These are phyloP conservation scores for Sarcophilus harrisii DNA, from an alignment of 2,797 vertebrate species.

Conservation along the genomic window DNA sequence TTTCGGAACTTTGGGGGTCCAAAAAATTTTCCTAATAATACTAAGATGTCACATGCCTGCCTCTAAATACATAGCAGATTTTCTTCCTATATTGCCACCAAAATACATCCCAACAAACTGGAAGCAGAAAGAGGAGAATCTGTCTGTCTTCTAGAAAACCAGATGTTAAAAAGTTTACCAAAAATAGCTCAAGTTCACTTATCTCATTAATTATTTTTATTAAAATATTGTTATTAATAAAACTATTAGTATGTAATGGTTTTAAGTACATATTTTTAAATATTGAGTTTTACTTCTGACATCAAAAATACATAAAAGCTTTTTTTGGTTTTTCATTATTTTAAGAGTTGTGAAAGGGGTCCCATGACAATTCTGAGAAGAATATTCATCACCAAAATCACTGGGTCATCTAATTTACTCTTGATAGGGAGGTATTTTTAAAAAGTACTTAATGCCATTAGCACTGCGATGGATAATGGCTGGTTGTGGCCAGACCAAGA, in stretches of 20 bases:
- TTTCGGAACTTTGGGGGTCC: background rate
- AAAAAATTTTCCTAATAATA: background rate
- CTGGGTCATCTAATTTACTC: background rate
- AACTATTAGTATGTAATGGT: background rate
- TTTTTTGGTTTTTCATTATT: background rate
- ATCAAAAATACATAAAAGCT: background rate
- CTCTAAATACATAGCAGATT: background rate
- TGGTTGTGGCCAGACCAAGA: background rate
- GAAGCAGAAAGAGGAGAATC: background rate
- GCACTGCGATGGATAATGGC: background rate
- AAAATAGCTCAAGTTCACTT: background rate
- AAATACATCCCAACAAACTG: background rate
- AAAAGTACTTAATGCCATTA: background rate
- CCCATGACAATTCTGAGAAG: background rate
- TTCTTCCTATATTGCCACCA: background rate
- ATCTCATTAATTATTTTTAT: background rate
- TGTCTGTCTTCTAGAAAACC: background rate
- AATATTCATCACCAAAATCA: background rate
- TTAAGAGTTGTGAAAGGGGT: background rate
- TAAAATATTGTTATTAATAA: background rate
- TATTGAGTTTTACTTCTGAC: background rate
- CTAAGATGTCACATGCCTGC: background rate
- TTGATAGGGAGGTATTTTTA: background rate
- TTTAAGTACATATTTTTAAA: background rate
- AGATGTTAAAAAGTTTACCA: background rate